Percentiles rank a stretch among this genome's conserved stretches.
Evolutionary conservation across 2,797 vertebrate species (phyloP).

Genomic region (Orientallactaga sibirica): DNA sequence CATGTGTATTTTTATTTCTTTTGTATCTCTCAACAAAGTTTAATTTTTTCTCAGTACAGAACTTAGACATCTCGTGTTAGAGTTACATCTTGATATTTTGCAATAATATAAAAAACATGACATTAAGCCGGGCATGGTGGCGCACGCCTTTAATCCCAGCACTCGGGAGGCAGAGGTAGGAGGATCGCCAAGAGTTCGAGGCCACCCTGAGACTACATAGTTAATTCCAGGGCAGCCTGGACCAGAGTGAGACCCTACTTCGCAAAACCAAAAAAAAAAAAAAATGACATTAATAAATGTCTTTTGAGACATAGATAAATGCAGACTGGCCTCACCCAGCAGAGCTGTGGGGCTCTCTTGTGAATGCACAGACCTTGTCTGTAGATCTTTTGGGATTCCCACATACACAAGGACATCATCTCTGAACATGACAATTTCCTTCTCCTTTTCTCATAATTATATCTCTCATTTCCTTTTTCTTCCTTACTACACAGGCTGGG

Average conservation of each 20-base stretch:
- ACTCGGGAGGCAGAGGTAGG: too few relatives aligned
- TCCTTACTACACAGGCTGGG: neutral
- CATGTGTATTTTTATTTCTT: slow-evolving; percentile 8
- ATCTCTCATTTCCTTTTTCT: slow-evolving; percentile 23
- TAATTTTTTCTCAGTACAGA: slow-evolving; percentile 33
- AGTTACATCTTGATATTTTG: slow-evolving; percentile 62
- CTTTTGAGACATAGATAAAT: slow-evolving; percentile 17
- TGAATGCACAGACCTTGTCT: slow-evolving; percentile 2
- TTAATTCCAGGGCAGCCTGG: too few relatives aligned
- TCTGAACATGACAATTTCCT: neutral
- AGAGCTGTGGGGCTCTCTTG: slow-evolving; percentile 34
- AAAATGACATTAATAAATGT: slow-evolving; percentile 10
- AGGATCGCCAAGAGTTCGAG: too few relatives aligned
- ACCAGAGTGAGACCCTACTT: too few relatives aligned
- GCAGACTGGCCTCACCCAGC: slow-evolving; percentile 3
- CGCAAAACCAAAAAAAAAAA: neutral
- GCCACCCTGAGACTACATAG: too few relatives aligned
- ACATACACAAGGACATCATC: neutral
- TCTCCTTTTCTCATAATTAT: slow-evolving; percentile 44
- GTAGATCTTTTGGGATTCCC: neutral
- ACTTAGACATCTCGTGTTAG: neutral
- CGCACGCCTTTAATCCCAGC: too few relatives aligned
- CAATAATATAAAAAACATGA: slow-evolving; percentile 20
- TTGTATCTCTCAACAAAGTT: neutral
- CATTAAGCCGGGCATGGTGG: neutral